These are phyloP conservation scores for Papilio elwesi DNA, from an alignment of 2,888 invertebrate species.

Conservation along the genomic window DNA sequence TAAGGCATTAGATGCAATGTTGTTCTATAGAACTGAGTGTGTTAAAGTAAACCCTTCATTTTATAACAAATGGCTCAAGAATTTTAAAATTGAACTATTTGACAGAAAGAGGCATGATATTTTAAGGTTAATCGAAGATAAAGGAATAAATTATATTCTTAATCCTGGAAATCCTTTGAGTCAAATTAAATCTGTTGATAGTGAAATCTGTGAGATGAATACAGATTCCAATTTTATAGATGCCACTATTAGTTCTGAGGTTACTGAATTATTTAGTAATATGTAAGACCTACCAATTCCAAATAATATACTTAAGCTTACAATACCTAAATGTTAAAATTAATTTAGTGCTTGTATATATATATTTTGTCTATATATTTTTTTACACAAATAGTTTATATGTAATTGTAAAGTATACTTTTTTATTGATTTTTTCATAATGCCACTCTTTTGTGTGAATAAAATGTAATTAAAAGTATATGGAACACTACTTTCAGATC, in stretches of 20 bases:
- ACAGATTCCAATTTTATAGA: conserved; percentile 52
- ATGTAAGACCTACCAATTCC: conserved; percentile 52
- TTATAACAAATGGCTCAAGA: conserved; percentile 73
- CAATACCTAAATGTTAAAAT: conserved; percentile 23
- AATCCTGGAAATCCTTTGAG: conserved; percentile 69
- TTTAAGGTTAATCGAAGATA: conserved; percentile 58
- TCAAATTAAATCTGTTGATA: conserved; percentile 54
- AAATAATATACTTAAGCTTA: too few relatives aligned
- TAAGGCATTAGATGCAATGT: conserved; percentile 67
- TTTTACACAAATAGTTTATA: too few relatives aligned
- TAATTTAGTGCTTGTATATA: too few relatives aligned
- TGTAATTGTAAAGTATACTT: too few relatives aligned
- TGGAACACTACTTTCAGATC: too few relatives aligned
- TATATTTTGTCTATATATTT: too few relatives aligned
- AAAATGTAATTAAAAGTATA: too few relatives aligned
- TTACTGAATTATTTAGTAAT: conserved; percentile 76
- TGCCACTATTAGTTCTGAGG: conserved; percentile 65
- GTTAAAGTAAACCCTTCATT: conserved; percentile 60
- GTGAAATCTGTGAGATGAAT: background rate
- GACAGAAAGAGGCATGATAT: conserved; percentile 61
- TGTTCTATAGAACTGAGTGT: conserved; percentile 67
- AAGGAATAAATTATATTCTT: conserved; percentile 65
- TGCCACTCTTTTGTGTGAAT: too few relatives aligned
- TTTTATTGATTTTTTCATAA: too few relatives aligned
- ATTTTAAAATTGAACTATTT: conserved; percentile 62